Percentiles rank a stretch among this genome's conserved stretches.
These are phyloP conservation scores for Hypothenemus hampei DNA, from an alignment of 1,140 invertebrate genomes.

Conservation along the genomic window DNA sequence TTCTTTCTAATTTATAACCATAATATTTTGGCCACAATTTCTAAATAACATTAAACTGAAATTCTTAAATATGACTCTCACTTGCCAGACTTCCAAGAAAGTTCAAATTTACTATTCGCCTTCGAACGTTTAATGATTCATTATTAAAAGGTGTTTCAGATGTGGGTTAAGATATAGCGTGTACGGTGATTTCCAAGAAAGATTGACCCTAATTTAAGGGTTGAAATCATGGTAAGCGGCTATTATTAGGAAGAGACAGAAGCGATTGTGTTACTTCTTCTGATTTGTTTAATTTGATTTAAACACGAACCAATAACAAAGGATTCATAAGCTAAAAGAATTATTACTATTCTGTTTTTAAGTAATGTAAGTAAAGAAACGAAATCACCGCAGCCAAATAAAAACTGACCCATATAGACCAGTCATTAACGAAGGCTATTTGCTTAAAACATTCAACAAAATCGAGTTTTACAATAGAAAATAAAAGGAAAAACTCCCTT, in stretches of 20 bases:
- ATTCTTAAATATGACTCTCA: background rate
- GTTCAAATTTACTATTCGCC: background rate
- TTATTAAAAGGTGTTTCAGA: background rate
- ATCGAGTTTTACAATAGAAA: background rate
- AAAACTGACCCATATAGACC: too few species aligned
- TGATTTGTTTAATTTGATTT: slow-evolving; percentile 3
- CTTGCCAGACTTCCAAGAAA: background rate
- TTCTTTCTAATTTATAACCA: background rate
- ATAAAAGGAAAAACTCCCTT: background rate
- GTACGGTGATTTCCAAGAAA: slow-evolving; percentile 3
- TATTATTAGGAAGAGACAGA: background rate
- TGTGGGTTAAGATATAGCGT: slow-evolving; percentile 1
- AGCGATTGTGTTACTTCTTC: too few species aligned
- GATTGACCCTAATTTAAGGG: slow-evolving; percentile 14
- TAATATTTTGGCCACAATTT: background rate
- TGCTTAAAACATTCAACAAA: too few species aligned
- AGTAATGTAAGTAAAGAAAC: too few species aligned
- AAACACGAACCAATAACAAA: background rate
- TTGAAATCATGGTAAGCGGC: slow-evolving; percentile 2
- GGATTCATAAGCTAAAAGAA: too few species aligned
- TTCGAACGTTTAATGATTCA: background rate
- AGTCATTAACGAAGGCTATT: too few species aligned
- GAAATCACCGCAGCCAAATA: too few species aligned
- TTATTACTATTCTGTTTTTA: background rate
- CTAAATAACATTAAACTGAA: background rate